phyloP scores from a whole-genome alignment of 1,140 invertebrate species.

The Megathymus violae region DNA sequence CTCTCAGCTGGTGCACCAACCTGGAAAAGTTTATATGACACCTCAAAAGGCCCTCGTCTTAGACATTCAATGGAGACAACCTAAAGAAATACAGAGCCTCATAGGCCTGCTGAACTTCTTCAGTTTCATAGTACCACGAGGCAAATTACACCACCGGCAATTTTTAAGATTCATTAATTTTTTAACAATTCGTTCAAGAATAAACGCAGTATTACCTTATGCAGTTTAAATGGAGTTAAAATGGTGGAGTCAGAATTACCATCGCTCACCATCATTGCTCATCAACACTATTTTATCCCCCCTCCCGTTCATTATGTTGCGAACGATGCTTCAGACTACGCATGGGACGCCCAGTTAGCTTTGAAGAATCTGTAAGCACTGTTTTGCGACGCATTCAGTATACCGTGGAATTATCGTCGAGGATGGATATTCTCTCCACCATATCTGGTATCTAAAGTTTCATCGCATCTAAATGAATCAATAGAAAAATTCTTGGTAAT shows the following conservation, averaged over 20 bases:
- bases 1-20: conserved; percentile 36
- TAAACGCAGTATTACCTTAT: neutral
- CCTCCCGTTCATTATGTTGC: conserved; percentile 7
- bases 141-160: conserved; percentile 50
- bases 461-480: conserved; percentile 54
- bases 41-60: conserved; percentile 27
- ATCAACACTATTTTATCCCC: neutral
- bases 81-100: conserved; percentile 45
- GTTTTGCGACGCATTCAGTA: conserved; percentile 59
- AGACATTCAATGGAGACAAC: conserved; percentile 43
- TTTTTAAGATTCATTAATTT: neutral
- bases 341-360: conserved; percentile 28
- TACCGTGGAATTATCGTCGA: conserved; percentile 50
- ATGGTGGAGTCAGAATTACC: conserved; percentile 15
- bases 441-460: conserved; percentile 53
- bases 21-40: conserved; percentile 3
- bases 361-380: conserved; percentile 42
- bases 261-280: no score
- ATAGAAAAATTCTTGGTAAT: conserved; percentile 52
- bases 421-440: conserved; percentile 59
- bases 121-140: conserved; percentile 82
- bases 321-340: conserved; percentile 13
- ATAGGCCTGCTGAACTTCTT: conserved; percentile 66
- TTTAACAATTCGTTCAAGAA: no score
- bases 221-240: neutral